phyloP scores from a whole-genome alignment of 2,797 vertebrate genomes.

The Australoheros facetus region DNA sequence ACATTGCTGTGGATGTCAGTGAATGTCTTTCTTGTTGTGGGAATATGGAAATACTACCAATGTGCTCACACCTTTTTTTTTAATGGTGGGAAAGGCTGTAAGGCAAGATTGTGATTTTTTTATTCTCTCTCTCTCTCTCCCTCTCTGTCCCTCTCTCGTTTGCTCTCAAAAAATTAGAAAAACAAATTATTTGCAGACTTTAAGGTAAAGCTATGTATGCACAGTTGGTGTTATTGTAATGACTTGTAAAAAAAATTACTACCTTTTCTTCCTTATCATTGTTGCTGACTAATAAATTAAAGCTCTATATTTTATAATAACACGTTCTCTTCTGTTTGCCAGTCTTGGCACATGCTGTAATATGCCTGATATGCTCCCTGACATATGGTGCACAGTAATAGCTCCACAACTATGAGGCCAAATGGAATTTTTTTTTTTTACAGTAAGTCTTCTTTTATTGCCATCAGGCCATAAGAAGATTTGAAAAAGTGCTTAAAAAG shows the following conservation, averaged over 20 bases:
- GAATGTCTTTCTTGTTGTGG: constrained; percentile 76
- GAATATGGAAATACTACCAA: constrained; percentile 63
- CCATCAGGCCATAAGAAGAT: background rate
- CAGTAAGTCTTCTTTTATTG: background rate
- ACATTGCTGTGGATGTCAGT: constrained; percentile 79
- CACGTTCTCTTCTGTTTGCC: constrained; percentile 59
- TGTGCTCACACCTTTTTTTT: constrained; percentile 45
- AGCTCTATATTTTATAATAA: constrained; percentile 91
- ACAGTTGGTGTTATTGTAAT: constrained; percentile 83
- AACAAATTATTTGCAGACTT: constrained; percentile 33
- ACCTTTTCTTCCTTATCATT: constrained; percentile 80
- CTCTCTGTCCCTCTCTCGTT: background rate
- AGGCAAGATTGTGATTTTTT: constrained; percentile 57
- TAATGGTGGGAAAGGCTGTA: constrained; percentile 41
- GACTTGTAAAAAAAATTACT: constrained; percentile 79
- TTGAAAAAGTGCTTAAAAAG: background rate
- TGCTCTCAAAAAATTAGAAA: background rate
- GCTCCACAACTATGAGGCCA: too few relatives aligned
- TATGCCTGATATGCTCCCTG: background rate
- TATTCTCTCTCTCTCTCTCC: constrained; percentile 17
- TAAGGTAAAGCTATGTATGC: constrained; percentile 78
- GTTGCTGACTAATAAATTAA: constrained; percentile 88
- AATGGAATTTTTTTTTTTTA: background rate
- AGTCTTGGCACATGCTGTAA: background rate
- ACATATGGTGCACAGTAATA: background rate